These are phyloP conservation scores for Champsocephalus gunnari DNA, from an alignment of 2,797 vertebrate genomes.

Conservation along the genomic window DNA sequence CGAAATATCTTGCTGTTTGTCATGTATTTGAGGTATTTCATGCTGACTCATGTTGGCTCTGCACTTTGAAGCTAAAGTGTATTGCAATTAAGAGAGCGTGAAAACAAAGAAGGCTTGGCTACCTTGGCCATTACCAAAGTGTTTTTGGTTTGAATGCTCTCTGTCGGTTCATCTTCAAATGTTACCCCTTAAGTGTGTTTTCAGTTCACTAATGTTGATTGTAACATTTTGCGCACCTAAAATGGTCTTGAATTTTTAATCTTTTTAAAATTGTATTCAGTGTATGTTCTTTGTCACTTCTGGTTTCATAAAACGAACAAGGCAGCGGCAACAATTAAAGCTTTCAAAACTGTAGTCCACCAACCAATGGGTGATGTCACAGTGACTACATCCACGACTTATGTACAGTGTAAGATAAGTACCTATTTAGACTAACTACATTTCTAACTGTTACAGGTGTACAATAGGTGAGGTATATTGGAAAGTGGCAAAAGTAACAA, in stretches of 20 bases:
- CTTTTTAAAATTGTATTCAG: too few relatives aligned
- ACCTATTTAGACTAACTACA: not conserved
- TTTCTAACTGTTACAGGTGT: slow-evolving; percentile 10
- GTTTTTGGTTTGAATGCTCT: too few relatives aligned
- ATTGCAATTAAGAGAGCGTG: not conserved
- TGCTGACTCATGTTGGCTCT: slow-evolving; percentile 8
- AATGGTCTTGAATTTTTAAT: too few relatives aligned
- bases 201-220: too few relatives aligned
- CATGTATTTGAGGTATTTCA: slow-evolving; percentile 3
- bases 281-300: too few relatives aligned
- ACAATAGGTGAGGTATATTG: not conserved
- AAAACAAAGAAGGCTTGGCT: not conserved
- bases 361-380: slow-evolving; percentile 4
- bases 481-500: not conserved
- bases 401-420: not conserved
- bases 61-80: slow-evolving; percentile 7
- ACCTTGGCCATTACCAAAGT: too few relatives aligned
- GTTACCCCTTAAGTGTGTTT: too few relatives aligned
- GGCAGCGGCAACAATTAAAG: not conserved
- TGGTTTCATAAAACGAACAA: too few relatives aligned
- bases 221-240: too few relatives aligned
- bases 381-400: not conserved
- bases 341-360: not conserved
- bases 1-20: not conserved
- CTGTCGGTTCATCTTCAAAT: too few relatives aligned